Evolutionary conservation across 2,888 invertebrate genomes (phyloP).

Genomic region (Hydraecia micacea): DNA sequence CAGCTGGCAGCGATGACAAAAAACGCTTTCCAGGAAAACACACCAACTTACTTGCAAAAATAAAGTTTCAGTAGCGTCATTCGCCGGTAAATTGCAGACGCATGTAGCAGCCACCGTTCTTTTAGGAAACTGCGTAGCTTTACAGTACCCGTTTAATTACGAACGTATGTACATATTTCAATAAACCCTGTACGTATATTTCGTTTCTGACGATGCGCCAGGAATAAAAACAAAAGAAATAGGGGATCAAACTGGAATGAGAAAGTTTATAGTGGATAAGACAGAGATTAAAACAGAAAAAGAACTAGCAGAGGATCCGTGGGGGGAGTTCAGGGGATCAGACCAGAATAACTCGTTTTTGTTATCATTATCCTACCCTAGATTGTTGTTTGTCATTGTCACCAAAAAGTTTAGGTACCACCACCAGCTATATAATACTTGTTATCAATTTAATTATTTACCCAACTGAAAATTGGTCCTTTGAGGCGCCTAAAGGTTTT

Average conservation of each 20-base stretch:
- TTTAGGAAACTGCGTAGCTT: background rate
- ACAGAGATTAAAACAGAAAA: too few relatives aligned
- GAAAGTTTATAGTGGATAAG: too few relatives aligned
- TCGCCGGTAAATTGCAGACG: background rate
- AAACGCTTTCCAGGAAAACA: background rate
- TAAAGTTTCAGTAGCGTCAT: background rate
- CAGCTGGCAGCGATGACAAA: too few relatives aligned
- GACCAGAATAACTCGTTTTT: too few relatives aligned
- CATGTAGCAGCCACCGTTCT: background rate
- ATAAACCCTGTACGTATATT: too few relatives aligned
- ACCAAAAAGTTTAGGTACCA: background rate
- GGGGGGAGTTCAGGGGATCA: too few relatives aligned
- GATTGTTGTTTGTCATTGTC: background rate
- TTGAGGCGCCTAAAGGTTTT: constrained; percentile 6
- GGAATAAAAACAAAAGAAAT: too few relatives aligned
- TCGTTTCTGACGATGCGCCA: too few relatives aligned
- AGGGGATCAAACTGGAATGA: too few relatives aligned
- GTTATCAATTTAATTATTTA: constrained; percentile 18
- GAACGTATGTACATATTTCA: too few relatives aligned
- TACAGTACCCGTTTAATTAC: background rate
- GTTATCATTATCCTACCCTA: background rate
- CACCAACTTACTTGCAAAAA: background rate
- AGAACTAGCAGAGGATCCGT: too few relatives aligned
- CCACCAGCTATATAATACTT: background rate
- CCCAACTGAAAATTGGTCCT: constrained; percentile 18